Percentiles rank a stretch among this genome's conserved stretches.
phyloP scores from a whole-genome alignment of 53 echinoderm and acorn worm species.

The Mesocentrotus franciscanus region DNA sequence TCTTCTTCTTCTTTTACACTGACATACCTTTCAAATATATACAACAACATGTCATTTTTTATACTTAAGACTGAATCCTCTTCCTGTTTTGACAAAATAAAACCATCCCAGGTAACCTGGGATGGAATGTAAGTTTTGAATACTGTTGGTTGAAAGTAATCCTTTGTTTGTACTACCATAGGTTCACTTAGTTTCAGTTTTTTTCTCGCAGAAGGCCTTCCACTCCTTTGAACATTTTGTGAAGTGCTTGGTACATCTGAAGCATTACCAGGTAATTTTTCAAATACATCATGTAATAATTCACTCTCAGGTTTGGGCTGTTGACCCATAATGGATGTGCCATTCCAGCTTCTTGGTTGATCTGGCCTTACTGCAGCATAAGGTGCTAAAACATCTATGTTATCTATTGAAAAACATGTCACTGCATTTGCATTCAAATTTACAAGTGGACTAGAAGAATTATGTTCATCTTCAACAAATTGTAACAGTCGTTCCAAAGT shows the following conservation, averaged over 20 bases:
- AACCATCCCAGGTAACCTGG: neutral
- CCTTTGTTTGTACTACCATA: neutral
- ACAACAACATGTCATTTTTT: neutral
- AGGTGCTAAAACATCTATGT: slow-evolving; percentile 69
- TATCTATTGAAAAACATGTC: slow-evolving; percentile 72
- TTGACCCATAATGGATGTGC: slow-evolving; percentile 75
- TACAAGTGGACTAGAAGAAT: neutral
- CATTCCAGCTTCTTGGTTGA: slow-evolving; percentile 76
- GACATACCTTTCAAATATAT: slow-evolving; percentile 24
- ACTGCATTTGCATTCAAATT: slow-evolving; percentile 35
- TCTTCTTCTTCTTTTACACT: neutral
- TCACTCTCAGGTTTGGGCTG: slow-evolving; percentile 72
- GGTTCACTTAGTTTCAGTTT: neutral
- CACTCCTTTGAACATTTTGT: neutral
- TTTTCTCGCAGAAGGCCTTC: slow-evolving; percentile 30
- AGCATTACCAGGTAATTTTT: neutral
- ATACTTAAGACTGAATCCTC: no score
- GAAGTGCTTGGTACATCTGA: neutral
- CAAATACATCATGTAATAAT: neutral
- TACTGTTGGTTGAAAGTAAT: neutral
- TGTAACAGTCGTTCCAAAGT: slow-evolving; percentile 73
- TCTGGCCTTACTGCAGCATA: slow-evolving; percentile 65
- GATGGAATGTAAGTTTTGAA: slow-evolving; percentile 12
- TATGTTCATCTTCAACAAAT: slow-evolving; percentile 17
- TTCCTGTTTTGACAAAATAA: neutral